These are phyloP conservation scores for Grammomys surdaster DNA, from an alignment of 2,113 vertebrate genomes.

Conservation along the genomic window DNA sequence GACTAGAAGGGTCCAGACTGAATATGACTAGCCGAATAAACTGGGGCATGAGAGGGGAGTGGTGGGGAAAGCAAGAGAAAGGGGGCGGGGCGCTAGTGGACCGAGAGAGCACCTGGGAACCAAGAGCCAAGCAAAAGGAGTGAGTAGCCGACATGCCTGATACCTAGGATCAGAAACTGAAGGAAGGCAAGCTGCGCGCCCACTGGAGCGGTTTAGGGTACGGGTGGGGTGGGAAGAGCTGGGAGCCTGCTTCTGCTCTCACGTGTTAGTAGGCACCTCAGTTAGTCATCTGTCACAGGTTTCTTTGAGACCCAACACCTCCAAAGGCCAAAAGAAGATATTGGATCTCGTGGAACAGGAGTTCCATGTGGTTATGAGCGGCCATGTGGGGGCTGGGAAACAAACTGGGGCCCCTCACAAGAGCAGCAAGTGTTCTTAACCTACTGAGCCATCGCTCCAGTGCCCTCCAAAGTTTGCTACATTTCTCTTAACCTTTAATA, in stretches of 20 bases:
- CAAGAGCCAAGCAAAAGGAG: background rate
- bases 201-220: background rate
- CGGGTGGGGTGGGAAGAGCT: background rate
- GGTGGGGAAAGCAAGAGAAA: background rate
- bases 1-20: background rate
- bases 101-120: background rate
- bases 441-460: background rate
- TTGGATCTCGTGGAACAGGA: background rate
- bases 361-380: background rate
- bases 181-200: background rate
- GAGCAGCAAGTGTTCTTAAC: background rate
- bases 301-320: background rate
- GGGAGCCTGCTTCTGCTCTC: background rate
- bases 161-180: background rate
- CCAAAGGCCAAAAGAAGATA: background rate
- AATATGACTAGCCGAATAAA: too few relatives aligned
- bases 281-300: background rate
- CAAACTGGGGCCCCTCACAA: background rate
- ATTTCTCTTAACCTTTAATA: constrained; percentile 1
- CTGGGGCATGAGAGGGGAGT: background rate
- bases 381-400: background rate
- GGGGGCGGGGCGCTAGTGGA: background rate
- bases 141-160: background rate
- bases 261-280: background rate
- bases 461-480: background rate